Base-by-base conservation (phyloP, 2,888 invertebrate genomes). In the Polietes domitor region DNA sequence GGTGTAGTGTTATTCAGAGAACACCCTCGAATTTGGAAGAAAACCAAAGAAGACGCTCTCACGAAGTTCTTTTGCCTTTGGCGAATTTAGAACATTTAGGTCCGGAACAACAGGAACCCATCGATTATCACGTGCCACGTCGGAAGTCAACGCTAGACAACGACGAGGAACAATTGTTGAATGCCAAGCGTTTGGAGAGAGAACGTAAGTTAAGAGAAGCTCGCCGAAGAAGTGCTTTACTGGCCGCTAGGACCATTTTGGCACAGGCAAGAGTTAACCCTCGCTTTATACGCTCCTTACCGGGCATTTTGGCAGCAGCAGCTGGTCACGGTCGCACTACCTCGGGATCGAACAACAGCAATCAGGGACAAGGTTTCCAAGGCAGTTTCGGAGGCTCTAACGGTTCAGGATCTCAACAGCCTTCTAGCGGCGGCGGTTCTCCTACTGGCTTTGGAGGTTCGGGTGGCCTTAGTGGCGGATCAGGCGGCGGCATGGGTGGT, bases 61-160 rank as follows among this genome's bases (percentile, higher is more conserved):
- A 87, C 50, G 94, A 94, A 77, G 93, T 94, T 17, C 93, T 92
- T 77, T 91, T 94, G 86, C 94, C 94, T 65, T 88, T 93, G 63
- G 92, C 93, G 50, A 93, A 93, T 6, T 85, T 90, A 32, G 90
- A 91, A 47, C 90, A 92, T 79, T 83, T 91, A 58, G 95, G 95
- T 88, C 96, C 96, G 0, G 96, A 95, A 90, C 96, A 96, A 92
- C 97, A 97, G 83, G 97, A 97, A 88, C 97, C 97, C 0, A 97
- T 97, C 83, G 97, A 97, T 90, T 97, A 97, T 91, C 97, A 95
- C 89, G 96, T 97, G 86, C 97, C 97, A 26, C 97, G 96, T 91
- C 94, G 96, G 88, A 94, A 95, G 83, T 77, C 83, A 0, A 89
- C 89, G 79, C 87, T 88, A 76, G 91, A 91, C 61, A 88, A 88